Evolutionary conservation across 2,888 invertebrate genomes (phyloP).

Genomic region (Heliconius erato): DNA sequence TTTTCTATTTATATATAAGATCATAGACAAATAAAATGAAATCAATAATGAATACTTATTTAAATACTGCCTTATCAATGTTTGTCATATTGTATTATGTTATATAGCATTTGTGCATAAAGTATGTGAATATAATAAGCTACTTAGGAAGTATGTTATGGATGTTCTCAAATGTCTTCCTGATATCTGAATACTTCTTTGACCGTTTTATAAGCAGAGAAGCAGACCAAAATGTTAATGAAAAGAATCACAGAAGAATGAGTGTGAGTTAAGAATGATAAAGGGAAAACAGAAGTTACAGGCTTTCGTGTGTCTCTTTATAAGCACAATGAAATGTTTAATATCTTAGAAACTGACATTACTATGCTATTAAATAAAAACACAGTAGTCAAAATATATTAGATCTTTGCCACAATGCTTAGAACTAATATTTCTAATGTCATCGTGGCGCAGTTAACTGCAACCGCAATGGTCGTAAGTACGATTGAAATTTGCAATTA

Average conservation of each 20-base stretch:
- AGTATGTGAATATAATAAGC: background rate
- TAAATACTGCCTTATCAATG: slow-evolving; percentile 21
- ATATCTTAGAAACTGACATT: no score
- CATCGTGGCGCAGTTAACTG: background rate
- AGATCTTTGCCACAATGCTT: no score
- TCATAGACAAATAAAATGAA: slow-evolving; percentile 53
- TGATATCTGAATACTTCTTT: background rate
- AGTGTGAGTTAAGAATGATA: background rate
- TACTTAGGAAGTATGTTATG: background rate
- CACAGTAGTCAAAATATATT: no score
- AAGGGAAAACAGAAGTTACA: no score
- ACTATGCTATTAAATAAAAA: no score
- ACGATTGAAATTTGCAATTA: background rate
- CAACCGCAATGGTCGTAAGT: background rate
- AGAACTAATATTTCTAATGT: no score
- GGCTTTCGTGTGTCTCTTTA: no score
- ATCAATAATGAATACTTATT: slow-evolving; percentile 41
- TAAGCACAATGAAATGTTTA: no score
- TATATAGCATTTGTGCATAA: background rate
- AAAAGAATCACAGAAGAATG: background rate
- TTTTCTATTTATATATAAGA: slow-evolving; percentile 50
- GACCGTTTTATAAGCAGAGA: background rate
- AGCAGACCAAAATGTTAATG: background rate
- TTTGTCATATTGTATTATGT: background rate
- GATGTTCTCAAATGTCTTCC: background rate